phyloP scores from a whole-genome alignment of 2,888 invertebrate genomes.

The Eremobia ochroleuca region DNA sequence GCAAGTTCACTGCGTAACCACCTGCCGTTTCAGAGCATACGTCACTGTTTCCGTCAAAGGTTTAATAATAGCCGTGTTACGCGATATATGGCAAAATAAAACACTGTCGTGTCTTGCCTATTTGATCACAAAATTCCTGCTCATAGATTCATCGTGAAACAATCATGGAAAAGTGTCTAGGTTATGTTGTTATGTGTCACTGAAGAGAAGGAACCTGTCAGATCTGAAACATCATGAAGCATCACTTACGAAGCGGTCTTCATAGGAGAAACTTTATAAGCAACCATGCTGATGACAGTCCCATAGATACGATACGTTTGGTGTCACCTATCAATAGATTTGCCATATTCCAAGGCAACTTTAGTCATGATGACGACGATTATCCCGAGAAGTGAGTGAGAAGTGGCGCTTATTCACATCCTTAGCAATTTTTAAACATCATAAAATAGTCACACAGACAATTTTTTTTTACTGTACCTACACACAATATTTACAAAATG shows the following conservation, averaged over 20 bases:
- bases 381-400: slow-evolving; percentile 83
- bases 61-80: slow-evolving; percentile 58
- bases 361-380: slow-evolving; percentile 77
- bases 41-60: slow-evolving; percentile 65
- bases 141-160: slow-evolving; percentile 37
- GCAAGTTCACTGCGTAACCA: slow-evolving; percentile 82
- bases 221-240: slow-evolving; percentile 74
- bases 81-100: slow-evolving; percentile 53
- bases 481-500: slow-evolving; percentile 24
- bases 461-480: background rate
- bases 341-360: slow-evolving; percentile 83
- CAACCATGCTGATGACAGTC: slow-evolving; percentile 79
- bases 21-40: slow-evolving; percentile 70
- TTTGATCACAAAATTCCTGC: slow-evolving; percentile 34
- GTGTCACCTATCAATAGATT: slow-evolving; percentile 86
- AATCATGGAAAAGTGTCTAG: slow-evolving; percentile 61
- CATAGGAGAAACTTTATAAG: slow-evolving; percentile 85
- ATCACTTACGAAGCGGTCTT: slow-evolving; percentile 76
- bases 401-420: slow-evolving; percentile 13
- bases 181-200: slow-evolving; percentile 76
- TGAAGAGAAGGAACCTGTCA: slow-evolving; percentile 42
- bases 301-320: slow-evolving; percentile 83
- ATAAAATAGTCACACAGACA: background rate
- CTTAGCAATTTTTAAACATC: background rate
- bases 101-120: slow-evolving; percentile 32